Evolutionary conservation across 2,113 vertebrate species (phyloP).

Genomic region (Nestor notabilis): DNA sequence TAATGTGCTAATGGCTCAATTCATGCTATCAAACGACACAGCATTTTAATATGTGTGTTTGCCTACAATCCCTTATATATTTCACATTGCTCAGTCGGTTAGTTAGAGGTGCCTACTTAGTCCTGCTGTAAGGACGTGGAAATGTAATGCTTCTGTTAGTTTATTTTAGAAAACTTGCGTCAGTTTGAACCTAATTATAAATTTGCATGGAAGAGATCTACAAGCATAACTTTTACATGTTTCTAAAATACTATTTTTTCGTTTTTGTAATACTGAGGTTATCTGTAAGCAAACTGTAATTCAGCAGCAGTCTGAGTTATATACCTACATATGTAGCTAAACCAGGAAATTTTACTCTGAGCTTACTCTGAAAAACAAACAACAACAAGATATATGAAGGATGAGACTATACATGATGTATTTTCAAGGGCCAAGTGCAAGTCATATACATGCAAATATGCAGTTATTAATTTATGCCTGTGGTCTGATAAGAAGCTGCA

Average conservation of each 20-base stretch:
- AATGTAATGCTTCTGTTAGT: not conserved
- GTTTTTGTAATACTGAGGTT: not conserved
- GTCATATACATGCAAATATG: not conserved
- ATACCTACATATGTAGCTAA: not conserved
- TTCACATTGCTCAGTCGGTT: not conserved
- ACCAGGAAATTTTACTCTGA: not conserved
- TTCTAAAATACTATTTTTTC: not conserved
- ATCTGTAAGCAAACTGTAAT: not conserved
- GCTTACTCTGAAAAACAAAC: not conserved
- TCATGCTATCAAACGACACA: not conserved
- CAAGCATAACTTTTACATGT: not conserved
- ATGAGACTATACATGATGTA: not conserved
- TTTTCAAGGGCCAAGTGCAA: not conserved
- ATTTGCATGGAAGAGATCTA: not conserved
- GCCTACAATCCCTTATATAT: not conserved
- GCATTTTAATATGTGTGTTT: not conserved
- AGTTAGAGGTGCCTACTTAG: not conserved
- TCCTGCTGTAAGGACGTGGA: not conserved
- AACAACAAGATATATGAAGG: not conserved
- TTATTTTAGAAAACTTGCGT: not conserved
- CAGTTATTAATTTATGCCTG: not conserved
- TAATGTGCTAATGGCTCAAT: not conserved
- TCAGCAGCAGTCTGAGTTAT: not conserved
- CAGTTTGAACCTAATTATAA: not conserved
- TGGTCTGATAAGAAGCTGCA: not conserved